phyloP scores from a whole-genome alignment of 2,113 vertebrate species.

The Trachemys scripta region DNA sequence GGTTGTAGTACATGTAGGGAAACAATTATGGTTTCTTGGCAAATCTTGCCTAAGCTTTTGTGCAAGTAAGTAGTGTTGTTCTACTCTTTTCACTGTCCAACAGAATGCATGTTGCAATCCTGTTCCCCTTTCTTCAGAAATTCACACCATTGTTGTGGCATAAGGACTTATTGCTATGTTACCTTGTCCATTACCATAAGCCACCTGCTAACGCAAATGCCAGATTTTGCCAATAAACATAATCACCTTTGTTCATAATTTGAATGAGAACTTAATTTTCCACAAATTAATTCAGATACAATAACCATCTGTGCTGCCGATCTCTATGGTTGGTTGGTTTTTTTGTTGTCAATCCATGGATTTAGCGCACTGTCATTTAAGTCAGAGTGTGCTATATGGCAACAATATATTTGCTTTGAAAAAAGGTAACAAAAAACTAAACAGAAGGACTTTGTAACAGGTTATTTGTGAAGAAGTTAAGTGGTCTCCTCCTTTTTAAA shows the following conservation, averaged over 20 bases:
- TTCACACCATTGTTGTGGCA: background rate
- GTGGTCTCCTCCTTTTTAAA: background rate
- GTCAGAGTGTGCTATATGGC: background rate
- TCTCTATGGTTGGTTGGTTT: background rate
- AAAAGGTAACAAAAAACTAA: background rate
- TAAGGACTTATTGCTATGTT: background rate
- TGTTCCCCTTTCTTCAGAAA: background rate
- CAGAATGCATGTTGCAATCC: background rate
- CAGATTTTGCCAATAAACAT: background rate
- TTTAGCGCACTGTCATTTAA: background rate
- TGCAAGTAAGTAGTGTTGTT: background rate
- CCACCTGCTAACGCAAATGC: background rate
- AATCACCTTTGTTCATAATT: background rate
- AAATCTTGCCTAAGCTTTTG: background rate
- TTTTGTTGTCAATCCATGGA: background rate
- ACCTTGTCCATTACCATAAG: background rate
- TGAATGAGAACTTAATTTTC: background rate
- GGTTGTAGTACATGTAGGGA: background rate
- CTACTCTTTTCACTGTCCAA: background rate
- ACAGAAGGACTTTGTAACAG: background rate
- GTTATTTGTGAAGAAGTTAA: background rate
- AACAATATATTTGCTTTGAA: background rate
- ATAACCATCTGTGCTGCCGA: background rate
- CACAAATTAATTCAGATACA: background rate
- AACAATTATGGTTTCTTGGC: background rate